Percentiles rank a stretch among this genome's conserved stretches.
Evolutionary conservation across 2,113 vertebrate genomes (phyloP).

Genomic region (Oriolus oriolus): DNA sequence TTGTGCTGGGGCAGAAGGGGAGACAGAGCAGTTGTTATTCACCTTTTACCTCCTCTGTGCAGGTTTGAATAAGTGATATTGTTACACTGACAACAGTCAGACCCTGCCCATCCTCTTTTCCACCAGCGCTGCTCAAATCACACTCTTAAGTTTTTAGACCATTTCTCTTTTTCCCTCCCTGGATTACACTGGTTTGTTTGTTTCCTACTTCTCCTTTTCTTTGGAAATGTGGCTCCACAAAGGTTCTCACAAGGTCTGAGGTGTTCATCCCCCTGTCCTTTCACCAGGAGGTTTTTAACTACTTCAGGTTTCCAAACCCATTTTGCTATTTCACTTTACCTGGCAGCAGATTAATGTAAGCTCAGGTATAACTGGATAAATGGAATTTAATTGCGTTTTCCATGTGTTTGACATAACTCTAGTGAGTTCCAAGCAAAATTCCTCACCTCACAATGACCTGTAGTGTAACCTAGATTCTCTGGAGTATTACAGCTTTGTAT

Average conservation of each 20-base stretch:
- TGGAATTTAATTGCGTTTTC: not conserved
- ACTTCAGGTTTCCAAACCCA: not conserved
- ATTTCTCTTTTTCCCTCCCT: not conserved
- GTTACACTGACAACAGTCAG: not conserved
- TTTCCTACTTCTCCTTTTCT: not conserved
- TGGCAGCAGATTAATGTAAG: not conserved
- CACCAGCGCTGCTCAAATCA: not conserved
- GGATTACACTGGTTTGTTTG: not conserved
- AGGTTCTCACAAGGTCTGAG: not conserved
- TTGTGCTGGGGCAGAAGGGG: accelerated
- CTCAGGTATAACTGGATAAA: not conserved
- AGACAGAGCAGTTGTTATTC: not conserved
- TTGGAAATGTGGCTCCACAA: not conserved
- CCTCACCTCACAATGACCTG: not conserved
- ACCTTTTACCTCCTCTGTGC: not conserved
- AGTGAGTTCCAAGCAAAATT: not conserved
- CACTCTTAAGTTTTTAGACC: not conserved
- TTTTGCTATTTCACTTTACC: not conserved
- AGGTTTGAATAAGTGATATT: not conserved
- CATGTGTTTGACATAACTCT: not conserved
- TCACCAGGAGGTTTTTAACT: not conserved
- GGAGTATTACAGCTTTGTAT: not conserved
- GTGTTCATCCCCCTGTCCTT: not conserved
- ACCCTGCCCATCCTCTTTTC: not conserved
- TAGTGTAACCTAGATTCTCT: not conserved